Base-by-base conservation (phyloP, 2,113 vertebrate genomes). In the Anguilla rostrata region DNA sequence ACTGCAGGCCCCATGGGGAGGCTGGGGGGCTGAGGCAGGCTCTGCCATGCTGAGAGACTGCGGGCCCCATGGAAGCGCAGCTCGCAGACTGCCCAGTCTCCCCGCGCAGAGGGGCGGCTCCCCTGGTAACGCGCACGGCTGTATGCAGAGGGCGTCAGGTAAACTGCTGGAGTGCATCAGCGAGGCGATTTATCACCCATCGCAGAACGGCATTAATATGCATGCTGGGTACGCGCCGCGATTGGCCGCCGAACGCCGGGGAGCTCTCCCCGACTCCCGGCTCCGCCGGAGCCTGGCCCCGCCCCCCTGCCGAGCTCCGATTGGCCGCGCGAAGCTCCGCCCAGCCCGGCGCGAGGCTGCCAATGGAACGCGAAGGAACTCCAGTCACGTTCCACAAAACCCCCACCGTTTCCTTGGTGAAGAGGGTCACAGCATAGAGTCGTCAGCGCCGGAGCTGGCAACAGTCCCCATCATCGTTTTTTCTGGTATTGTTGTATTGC, bases 111-210 rank as follows among this genome's bases (percentile, higher is more conserved):
- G 2, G 71, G 71, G 71, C n/a, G 2, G 71, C 71, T 75, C n/a
- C n/a, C 26, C 4, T 29, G n/a, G 9, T 75, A 34, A 75, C 12
- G 6, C 8, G 71, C n/a, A 2, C 71, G 0, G 26, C 9, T 12
- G n/a, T 75, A 75, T 75, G n/a, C 71, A 75, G 71, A 29, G 9
- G n/a, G n/a, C 12, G 26, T 75, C 71, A 75, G 71, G 71, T 75
- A 75, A 75, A 75, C 71, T 75, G 71, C 71, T 75, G 26, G n/a
- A 34, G 71, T 75, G 71, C 34, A 75, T 75, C 71, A 75, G 71
- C 5, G 12, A 75, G n/a, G 71, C 71, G 14, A 75, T 75, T 75
- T 75, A 29, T 75, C 71, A 75, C 5, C 26, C 5, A 75, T 75
- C 71, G 34, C 71, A 75, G 71, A 9, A 34, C n/a, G 71, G 34